A percentile compares a stretch with the other conserved stretches of the same genome.
These are phyloP conservation scores for Ommatoiulus sabulosus DNA, from an alignment of 2,888 invertebrate genomes.

Conservation along the genomic window DNA sequence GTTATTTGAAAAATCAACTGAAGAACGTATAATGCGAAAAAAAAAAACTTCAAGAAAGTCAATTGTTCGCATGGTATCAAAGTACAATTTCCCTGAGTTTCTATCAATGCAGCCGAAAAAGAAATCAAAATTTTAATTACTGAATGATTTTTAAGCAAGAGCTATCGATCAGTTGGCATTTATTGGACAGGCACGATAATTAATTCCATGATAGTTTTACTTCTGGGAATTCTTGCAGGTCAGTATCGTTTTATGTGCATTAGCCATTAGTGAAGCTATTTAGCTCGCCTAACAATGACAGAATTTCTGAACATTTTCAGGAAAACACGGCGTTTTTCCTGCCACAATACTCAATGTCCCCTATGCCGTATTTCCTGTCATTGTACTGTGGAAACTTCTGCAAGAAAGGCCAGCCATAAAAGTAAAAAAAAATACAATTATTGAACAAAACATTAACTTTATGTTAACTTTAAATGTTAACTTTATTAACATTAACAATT, in stretches of 20 bases:
- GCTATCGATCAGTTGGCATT: slow-evolving; percentile 38
- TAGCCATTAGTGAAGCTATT: neutral
- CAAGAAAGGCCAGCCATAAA: neutral
- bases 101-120: no score
- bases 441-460: neutral
- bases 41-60: no score
- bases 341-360: slow-evolving; percentile 47
- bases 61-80: no score
- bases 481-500: neutral
- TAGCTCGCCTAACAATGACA: neutral
- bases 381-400: slow-evolving; percentile 29
- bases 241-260: neutral
- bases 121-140: neutral
- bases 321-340: slow-evolving; percentile 54
- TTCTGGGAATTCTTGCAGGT: slow-evolving; percentile 43
- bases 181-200: slow-evolving; percentile 52
- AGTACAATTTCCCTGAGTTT: no score
- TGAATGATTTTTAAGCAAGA: slow-evolving; percentile 1
- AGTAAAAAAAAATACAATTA: neutral
- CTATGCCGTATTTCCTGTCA: slow-evolving; percentile 48
- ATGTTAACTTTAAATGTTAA: neutral
- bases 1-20: no score
- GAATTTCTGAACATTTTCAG: slow-evolving; percentile 22
- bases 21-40: no score
- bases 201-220: slow-evolving; percentile 51